phyloP scores from a whole-genome alignment of 2,113 vertebrate species.

The Hypocryptadius cinnamomeus region DNA sequence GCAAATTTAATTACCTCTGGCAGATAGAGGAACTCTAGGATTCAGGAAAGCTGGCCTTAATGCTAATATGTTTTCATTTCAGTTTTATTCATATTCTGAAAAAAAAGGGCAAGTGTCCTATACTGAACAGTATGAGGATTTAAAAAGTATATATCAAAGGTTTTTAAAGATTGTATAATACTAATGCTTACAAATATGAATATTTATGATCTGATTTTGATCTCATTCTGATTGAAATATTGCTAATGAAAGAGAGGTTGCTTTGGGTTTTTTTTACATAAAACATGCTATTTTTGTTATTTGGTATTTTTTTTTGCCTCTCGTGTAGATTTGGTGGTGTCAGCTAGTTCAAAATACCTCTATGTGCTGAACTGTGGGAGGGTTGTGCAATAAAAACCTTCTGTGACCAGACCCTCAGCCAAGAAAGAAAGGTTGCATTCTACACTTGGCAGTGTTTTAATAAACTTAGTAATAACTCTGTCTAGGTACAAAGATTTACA shows the following conservation, averaged over 20 bases:
- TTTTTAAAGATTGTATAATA: neutral
- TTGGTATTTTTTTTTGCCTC: neutral
- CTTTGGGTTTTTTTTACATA: neutral
- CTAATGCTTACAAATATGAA: neutral
- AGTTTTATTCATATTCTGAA: neutral
- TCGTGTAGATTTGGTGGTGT: neutral
- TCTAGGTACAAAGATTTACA: neutral
- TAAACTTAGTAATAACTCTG: neutral
- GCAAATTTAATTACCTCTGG: neutral
- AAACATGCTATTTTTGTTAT: neutral
- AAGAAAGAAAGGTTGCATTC: neutral
- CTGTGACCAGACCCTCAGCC: neutral
- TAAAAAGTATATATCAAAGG: accelerated
- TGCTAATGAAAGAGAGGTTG: neutral
- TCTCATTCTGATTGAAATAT: neutral
- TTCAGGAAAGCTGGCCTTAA: neutral
- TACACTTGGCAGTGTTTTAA: neutral
- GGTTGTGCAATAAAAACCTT: neutral
- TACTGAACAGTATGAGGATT: neutral
- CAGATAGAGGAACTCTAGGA: neutral
- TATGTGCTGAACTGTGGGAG: neutral
- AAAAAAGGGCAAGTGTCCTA: neutral
- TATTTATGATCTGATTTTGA: neutral
- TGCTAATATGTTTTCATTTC: neutral
- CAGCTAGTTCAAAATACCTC: neutral